Evolutionary conservation across 2,888 invertebrate genomes (phyloP), one percentile per base, ranked within the genome.

Genomic region (Stictocephala bisonia): DNA sequence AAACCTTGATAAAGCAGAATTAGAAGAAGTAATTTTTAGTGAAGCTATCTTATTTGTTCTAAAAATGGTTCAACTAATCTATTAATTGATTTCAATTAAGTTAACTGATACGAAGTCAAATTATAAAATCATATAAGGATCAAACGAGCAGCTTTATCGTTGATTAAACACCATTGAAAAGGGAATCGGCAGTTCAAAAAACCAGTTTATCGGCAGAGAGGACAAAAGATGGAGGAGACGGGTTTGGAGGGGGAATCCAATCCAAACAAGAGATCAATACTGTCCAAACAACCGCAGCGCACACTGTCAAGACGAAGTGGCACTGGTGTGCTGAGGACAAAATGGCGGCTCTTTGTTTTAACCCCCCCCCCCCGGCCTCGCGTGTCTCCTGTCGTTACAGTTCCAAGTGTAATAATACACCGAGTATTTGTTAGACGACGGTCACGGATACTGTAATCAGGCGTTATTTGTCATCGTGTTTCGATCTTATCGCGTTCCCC

Each of bases 261-360:
- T 35, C 60, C 60, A 60, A 60, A 60, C 60, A 60, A 60, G 35
- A 60, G 60, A 60, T 60, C 60, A 60, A 60, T 60, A 60, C 60
- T n/a, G n/a, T n/a, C n/a, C n/a, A 60, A 60, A 60, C 60, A 60
- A 31, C 35, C 20, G 60, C 60, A 13, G 60, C n/a, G n/a, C n/a
- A 60, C 60, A 60, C 60, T 60, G 60, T 60, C 60, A 60, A 60
- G n/a, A n/a, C n/a, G n/a, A n/a, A n/a, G n/a, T n/a, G n/a, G n/a
- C n/a, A n/a, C n/a, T n/a, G n/a, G 60, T 60, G 60, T 56, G 27
- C 56, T 56, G 35, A 31, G 13, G 20, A n/a, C 60, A 60, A 60
- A 60, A 60, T 60, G 60, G 60, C 60, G 31, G 60, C 60, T 22
- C 60, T 60, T 60, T 60, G 60, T 60, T 60, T 60, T 35, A 60